These are phyloP conservation scores for Xestia xanthographa DNA, from an alignment of 2,888 invertebrate genomes.

Conservation along the genomic window DNA sequence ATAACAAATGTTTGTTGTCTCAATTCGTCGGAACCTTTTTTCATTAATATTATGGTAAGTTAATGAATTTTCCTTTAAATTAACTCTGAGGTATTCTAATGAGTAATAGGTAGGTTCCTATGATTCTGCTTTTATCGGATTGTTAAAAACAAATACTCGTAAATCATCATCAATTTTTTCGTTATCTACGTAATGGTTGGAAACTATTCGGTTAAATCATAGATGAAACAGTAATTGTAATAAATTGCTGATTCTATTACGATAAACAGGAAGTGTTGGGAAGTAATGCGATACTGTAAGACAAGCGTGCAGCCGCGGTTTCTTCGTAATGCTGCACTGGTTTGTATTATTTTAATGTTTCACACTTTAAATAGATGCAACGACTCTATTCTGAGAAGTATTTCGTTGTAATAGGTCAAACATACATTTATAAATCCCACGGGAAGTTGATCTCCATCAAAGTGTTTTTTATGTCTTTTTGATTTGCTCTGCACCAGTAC, in stretches of 20 bases:
- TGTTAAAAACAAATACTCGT: conserved; percentile 32
- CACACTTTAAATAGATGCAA: conserved; percentile 11
- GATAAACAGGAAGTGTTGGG: conserved; percentile 73
- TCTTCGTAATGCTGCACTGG: conserved; percentile 51
- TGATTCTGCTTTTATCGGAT: conserved; percentile 7
- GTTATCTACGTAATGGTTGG: conserved; percentile 41
- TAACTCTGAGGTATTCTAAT: neutral
- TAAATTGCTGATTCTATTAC: conserved; percentile 52
- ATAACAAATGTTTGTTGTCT: neutral
- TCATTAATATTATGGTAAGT: neutral
- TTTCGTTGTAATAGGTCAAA: neutral
- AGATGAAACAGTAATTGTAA: conserved; percentile 46
- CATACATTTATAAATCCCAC: neutral
- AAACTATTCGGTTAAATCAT: conserved; percentile 53
- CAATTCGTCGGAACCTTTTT: too few species aligned
- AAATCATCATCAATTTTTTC: conserved; percentile 9
- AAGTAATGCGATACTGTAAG: conserved; percentile 75
- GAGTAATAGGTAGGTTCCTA: conserved; percentile 2
- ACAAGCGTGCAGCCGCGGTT: conserved; percentile 72
- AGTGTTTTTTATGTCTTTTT: neutral
- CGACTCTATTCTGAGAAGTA: conserved; percentile 12
- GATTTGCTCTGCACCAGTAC: neutral
- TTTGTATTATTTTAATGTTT: conserved; percentile 43
- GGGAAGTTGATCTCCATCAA: neutral
- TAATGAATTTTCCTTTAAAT: neutral